phyloP scores from a whole-genome alignment of 2,888 invertebrate species.

The Melipona beecheii region DNA sequence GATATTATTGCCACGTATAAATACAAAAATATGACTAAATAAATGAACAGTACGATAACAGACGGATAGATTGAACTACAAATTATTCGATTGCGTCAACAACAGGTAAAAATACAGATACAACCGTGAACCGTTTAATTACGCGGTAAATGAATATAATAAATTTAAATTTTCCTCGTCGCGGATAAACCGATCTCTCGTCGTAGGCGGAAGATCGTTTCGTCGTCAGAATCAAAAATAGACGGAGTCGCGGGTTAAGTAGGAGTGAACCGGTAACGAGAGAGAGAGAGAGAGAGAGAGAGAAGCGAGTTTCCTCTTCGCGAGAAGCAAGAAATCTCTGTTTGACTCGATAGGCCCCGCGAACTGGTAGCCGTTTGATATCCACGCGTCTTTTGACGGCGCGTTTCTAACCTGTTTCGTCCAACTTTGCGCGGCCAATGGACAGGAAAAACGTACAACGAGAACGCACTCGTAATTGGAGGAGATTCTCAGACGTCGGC shows the following conservation, averaged over 20 bases:
- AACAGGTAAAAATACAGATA: too few relatives aligned
- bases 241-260: not conserved
- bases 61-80: too few relatives aligned
- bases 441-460: not conserved
- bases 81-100: too few relatives aligned
- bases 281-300: not conserved
- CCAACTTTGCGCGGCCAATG: not conserved
- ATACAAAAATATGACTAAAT: too few relatives aligned
- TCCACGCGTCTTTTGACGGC: not conserved
- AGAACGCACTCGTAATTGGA: not conserved
- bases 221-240: not conserved
- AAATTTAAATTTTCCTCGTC: not conserved
- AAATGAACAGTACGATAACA: too few relatives aligned
- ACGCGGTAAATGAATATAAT: too few relatives aligned
- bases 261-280: slow-evolving; percentile 5
- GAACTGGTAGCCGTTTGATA: slow-evolving; percentile 42
- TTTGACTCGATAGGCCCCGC: slow-evolving; percentile 46
- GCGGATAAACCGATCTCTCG: not conserved
- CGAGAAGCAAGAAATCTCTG: slow-evolving; percentile 51
- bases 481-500: not conserved
- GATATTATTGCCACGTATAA: too few relatives aligned
- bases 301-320: slow-evolving; percentile 32
- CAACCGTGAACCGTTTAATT: too few relatives aligned
- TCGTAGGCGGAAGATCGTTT: not conserved
- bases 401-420: slow-evolving; percentile 26